Base-by-base conservation (phyloP, 2,888 invertebrate species). In the Cantharis rufa region DNA sequence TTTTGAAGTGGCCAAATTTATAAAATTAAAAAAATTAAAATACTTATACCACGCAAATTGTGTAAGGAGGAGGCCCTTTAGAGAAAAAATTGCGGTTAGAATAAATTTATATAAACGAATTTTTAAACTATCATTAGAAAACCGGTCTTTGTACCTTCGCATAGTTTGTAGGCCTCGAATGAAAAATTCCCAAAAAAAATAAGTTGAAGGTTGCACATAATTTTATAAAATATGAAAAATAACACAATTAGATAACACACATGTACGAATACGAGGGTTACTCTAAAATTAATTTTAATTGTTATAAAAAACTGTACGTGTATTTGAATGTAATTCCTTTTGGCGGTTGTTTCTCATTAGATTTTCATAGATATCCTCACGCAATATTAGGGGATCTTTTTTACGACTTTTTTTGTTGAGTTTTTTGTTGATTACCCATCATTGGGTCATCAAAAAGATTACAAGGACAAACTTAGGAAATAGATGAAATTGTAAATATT, bases 401-500 rank as follows among this genome's bases (percentile, higher is more conserved):
- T 48, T 48, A 48, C 13, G n/a, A 48, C 48, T n/a, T 48, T 48
- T 66, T 66, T 66, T 66, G 64, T 66, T 2, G 21, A n/a, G 16
- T 66, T 66, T 66, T 66, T 66, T 66, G 15, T 16, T 24, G 64
- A 18, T 18, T 13, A 66, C 24, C 64, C 64, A 66, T 66, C 64
- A 66, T 66, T 66, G 18, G 64, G 64, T 66, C 64, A 66, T 21
- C 64, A 21, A 21, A n/a, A 66, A 15, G 48, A 48, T 48, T 48
- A 18, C 64, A 66, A 66, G 64, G 64, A 66, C 64, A 24, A 66
- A 66, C 64, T 66, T 66, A 18, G 64, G 64, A 66, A 66, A 66
- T 66, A 66, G 64, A 66, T 66, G 64, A 66, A 66, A 66, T 66
- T 66, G 64, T 66, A 63, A 66, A 48, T 48, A 48, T 48, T 48